phyloP scores from a whole-genome alignment of 2,797 vertebrate genomes.

The Chrysocyon brachyurus region DNA sequence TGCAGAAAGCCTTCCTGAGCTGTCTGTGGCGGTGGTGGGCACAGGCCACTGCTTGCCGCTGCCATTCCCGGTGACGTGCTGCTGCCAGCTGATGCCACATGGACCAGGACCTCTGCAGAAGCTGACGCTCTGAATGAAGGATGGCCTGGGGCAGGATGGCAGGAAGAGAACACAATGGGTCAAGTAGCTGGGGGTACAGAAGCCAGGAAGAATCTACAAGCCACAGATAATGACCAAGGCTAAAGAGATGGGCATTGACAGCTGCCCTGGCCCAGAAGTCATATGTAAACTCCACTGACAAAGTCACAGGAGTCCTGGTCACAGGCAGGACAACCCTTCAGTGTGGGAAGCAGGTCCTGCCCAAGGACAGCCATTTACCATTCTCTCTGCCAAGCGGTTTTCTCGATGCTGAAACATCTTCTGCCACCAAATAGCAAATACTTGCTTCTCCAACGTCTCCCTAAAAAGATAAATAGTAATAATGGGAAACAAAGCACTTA shows the following conservation, averaged over 20 bases:
- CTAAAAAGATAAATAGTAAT: constrained; percentile 75
- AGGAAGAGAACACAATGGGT: not conserved
- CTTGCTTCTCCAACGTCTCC: constrained; percentile 83
- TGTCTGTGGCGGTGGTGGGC: constrained; percentile 70
- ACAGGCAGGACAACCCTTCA: not conserved
- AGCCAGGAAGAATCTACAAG: not conserved
- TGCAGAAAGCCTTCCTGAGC: constrained; percentile 81
- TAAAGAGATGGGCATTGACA: not conserved
- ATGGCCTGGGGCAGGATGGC: constrained; percentile 89
- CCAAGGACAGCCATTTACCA: constrained; percentile 86
- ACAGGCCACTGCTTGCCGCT: constrained; percentile 83
- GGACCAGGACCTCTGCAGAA: constrained; percentile 88
- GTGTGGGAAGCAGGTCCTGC: not conserved
- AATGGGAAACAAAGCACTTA: not conserved
- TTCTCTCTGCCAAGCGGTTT: constrained; percentile 88
- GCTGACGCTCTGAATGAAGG: constrained; percentile 88
- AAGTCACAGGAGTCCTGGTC: not conserved
- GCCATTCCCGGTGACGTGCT: constrained; percentile 80
- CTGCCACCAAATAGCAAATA: constrained; percentile 92
- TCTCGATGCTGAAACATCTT: constrained; percentile 87
- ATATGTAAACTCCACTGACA: not conserved
- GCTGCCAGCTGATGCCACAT: constrained; percentile 88
- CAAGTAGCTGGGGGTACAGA: not conserved
- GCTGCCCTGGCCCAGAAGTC: not conserved
- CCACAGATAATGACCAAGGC: not conserved